A percentile compares a stretch with the other conserved stretches of the same genome.
These are phyloP conservation scores for Protosalanx chinensis DNA, from an alignment of 2,797 vertebrate genomes.

Conservation along the genomic window DNA sequence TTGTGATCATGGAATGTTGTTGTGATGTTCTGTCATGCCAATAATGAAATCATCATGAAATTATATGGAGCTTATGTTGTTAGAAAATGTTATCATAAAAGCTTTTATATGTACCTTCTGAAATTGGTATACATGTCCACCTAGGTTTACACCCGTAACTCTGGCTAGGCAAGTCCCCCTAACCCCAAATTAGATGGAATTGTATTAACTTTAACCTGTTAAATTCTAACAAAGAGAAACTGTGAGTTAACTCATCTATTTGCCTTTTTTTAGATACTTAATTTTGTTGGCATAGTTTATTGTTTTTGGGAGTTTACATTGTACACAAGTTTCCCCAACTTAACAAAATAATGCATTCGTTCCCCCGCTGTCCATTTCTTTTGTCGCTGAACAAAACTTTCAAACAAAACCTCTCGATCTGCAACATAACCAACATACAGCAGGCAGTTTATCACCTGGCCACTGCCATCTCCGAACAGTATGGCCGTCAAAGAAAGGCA, in stretches of 20 bases:
- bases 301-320: constrained; percentile 46
- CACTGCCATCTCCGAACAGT: constrained; percentile 9
- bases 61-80: too few species aligned
- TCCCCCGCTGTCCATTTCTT: background rate
- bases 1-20: too few species aligned
- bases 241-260: background rate
- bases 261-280: background rate
- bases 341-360: constrained; percentile 33
- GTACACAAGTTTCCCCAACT: constrained; percentile 47
- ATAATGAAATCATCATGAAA: too few species aligned
- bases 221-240: background rate
- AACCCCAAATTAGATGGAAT: background rate
- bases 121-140: too few species aligned
- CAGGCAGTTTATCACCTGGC: background rate
- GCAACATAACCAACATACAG: background rate
- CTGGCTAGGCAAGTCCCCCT: too few species aligned
- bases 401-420: background rate
- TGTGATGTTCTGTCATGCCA: too few species aligned
- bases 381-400: background rate
- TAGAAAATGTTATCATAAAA: too few species aligned
- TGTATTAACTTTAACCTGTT: too few species aligned
- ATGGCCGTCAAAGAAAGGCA: constrained; percentile 57
- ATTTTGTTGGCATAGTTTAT: constrained; percentile 31
- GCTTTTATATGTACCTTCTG: too few species aligned
- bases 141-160: too few species aligned